These are phyloP conservation scores for Tamias sibiricus DNA, from an alignment of 2,113 vertebrate species.

Conservation along the genomic window DNA sequence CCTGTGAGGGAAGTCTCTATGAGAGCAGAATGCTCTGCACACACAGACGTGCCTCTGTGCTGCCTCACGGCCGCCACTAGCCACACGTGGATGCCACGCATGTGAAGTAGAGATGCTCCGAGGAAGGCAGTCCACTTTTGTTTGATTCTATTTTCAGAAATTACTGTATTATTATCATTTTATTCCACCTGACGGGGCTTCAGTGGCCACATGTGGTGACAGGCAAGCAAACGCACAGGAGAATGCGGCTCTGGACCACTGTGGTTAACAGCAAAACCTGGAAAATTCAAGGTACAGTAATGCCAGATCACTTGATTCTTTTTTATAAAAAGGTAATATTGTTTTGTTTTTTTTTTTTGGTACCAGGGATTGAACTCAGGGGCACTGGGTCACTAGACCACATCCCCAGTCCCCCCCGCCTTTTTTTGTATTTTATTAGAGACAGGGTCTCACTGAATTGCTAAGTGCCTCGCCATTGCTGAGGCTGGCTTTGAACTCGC, in stretches of 20 bases:
- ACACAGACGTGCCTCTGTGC: fast-evolving
- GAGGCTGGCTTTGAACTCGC: no score
- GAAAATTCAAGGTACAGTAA: background rate
- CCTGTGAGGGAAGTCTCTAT: background rate
- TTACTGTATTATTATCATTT: background rate
- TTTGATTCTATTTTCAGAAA: background rate
- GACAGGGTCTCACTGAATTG: no score
- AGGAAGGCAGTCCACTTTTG: background rate
- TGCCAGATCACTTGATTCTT: background rate
- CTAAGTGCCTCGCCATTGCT: no score
- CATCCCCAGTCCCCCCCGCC: no score
- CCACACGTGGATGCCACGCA: fast-evolving
- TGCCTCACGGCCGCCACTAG: fast-evolving
- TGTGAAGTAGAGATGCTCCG: no score
- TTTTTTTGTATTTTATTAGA: no score
- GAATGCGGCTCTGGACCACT: background rate
- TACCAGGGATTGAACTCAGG: no score
- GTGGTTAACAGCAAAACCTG: background rate
- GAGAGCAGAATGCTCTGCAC: fast-evolving
- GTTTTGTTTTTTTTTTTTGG: no score
- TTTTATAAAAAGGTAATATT: constrained; percentile 14
- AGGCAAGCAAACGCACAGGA: background rate
- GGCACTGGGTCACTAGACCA: no score
- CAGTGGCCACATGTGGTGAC: background rate
- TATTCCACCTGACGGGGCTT: background rate